Conservation (phyloP, 2,113 vertebrate species). For the Salminus brasiliensis region DNA sequence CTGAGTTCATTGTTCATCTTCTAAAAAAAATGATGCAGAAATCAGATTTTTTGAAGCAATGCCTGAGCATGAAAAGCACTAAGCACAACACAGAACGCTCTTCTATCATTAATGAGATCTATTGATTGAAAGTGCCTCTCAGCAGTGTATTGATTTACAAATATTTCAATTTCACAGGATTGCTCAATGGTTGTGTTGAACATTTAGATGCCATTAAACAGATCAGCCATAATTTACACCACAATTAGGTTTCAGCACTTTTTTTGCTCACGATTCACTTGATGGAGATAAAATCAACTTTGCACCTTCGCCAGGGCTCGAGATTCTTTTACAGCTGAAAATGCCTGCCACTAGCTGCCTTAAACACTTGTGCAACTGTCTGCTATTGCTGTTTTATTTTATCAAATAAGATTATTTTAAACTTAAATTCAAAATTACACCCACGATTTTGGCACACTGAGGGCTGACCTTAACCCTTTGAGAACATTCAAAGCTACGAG, state of each 20-base stretch:
- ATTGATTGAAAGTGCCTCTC: conserved; percentile 59
- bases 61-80: conserved; percentile 44
- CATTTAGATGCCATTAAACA: conserved; percentile 18
- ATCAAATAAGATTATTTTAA: neutral
- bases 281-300: neutral
- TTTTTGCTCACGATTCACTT: neutral
- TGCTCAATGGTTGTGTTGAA: neutral
- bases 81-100: conserved; percentile 48
- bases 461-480: neutral
- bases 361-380: neutral
- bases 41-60: conserved; percentile 26
- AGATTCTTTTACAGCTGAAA: neutral
- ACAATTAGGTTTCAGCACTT: neutral
- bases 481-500: neutral
- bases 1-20: neutral
- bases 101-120: conserved; percentile 66
- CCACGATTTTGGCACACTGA: neutral
- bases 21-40: neutral
- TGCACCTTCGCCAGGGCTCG: neutral
- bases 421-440: neutral
- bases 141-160: conserved; percentile 67
- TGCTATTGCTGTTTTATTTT: neutral
- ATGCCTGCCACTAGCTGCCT: neutral
- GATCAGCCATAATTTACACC: conserved; percentile 29
- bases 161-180: conserved; percentile 59